phyloP scores from a whole-genome alignment of 2,797 vertebrate genomes.

The Gadopsis bispinosus region DNA sequence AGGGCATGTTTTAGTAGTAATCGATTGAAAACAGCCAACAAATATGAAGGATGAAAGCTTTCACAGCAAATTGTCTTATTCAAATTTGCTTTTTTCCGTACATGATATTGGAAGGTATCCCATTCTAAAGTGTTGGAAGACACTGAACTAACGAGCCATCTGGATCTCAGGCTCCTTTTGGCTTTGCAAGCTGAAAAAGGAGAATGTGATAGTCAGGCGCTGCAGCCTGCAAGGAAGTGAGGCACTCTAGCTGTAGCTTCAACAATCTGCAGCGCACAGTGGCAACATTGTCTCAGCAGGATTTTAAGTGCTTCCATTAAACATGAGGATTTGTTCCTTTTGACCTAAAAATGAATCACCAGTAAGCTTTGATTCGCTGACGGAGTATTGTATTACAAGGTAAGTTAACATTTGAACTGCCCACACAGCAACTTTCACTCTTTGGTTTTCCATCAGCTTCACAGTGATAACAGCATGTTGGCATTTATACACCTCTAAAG shows the following conservation, averaged over 20 bases:
- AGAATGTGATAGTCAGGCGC: slow-evolving; percentile 4
- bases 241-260: slow-evolving; percentile 19
- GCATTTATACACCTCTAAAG: slow-evolving; percentile 75
- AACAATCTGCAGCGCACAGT: slow-evolving; percentile 28
- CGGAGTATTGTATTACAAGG: slow-evolving; percentile 70
- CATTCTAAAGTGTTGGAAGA: slow-evolving; percentile 16
- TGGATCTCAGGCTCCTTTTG: slow-evolving; percentile 32
- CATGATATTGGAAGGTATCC: slow-evolving; percentile 5
- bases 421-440: slow-evolving; percentile 61
- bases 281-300: slow-evolving; percentile 64
- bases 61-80: slow-evolving; percentile 2
- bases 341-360: slow-evolving; percentile 66
- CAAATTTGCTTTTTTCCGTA: not conserved
- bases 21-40: not conserved
- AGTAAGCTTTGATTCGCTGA: slow-evolving; percentile 61
- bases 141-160: slow-evolving; percentile 27
- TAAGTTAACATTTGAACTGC: slow-evolving; percentile 73
- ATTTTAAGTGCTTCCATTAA: slow-evolving; percentile 69
- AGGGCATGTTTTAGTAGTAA: not conserved
- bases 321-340: slow-evolving; percentile 63
- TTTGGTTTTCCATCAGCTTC: slow-evolving; percentile 64
- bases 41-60: not conserved
- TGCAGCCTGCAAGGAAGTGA: slow-evolving; percentile 19
- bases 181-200: slow-evolving; percentile 20
- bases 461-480: slow-evolving; percentile 72